A percentile compares a stretch with the other conserved stretches of the same genome.
Evolutionary conservation across 2,113 vertebrate genomes (phyloP).

Genomic region (Tiliqua scincoides): DNA sequence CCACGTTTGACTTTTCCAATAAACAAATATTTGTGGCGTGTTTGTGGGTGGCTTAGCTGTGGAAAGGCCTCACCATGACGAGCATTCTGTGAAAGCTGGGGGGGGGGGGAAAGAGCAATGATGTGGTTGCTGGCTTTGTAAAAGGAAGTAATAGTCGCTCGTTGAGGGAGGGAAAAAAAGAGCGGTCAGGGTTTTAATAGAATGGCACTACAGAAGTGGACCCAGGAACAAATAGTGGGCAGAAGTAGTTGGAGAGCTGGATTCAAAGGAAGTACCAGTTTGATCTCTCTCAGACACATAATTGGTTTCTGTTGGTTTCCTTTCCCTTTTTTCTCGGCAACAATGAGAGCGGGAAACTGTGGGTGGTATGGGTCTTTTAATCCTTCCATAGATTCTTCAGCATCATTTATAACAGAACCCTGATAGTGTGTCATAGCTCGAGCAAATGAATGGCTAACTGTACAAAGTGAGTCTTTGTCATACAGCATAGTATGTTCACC

Average conservation of each 20-base stretch:
- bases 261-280: conserved; percentile 12
- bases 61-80: conserved; percentile 50
- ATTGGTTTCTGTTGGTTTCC: conserved; percentile 22
- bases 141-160: conserved; percentile 15
- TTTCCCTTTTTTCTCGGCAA: conserved; percentile 32
- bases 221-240: not conserved
- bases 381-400: conserved; percentile 43
- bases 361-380: conserved; percentile 22
- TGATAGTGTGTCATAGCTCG: conserved; percentile 13
- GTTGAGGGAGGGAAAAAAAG: conserved; percentile 5
- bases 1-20: conserved; percentile 67
- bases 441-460: conserved; percentile 53
- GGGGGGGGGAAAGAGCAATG: not conserved
- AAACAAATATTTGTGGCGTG: conserved; percentile 74
- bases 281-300: not conserved
- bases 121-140: conserved; percentile 37
- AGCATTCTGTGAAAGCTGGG: conserved; percentile 49
- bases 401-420: conserved; percentile 25
- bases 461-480: conserved; percentile 55
- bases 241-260: conserved; percentile 7
- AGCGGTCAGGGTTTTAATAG: conserved; percentile 25
- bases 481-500: conserved; percentile 46
- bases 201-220: conserved; percentile 15
- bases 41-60: conserved; percentile 65
- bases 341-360: conserved; percentile 6